These are phyloP conservation scores for Phyllotis vaccarum DNA, from an alignment of 2,797 vertebrate genomes.

Conservation along the genomic window DNA sequence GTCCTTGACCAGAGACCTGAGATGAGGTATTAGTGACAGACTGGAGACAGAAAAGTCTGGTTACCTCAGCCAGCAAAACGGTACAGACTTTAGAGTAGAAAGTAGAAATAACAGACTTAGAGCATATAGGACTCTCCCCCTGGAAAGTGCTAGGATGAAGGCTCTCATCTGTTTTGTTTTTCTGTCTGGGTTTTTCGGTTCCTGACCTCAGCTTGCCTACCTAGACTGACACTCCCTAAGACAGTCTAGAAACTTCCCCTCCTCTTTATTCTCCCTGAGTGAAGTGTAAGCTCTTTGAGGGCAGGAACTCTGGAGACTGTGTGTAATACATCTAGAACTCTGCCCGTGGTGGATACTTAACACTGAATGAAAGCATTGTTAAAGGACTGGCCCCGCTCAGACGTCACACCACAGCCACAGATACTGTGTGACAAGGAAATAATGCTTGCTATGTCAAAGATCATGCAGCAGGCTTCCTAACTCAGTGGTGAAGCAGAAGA, in stretches of 20 bases:
- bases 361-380: not conserved
- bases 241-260: not conserved
- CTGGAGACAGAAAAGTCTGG: not conserved
- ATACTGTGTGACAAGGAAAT: slow-evolving; percentile 3
- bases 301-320: not conserved
- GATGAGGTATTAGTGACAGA: not conserved
- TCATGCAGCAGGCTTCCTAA: not conserved
- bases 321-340: not conserved
- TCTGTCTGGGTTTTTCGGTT: not conserved
- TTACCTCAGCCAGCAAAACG: not conserved
- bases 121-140: not conserved
- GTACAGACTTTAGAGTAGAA: not conserved
- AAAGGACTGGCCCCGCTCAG: not conserved
- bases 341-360: not conserved
- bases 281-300: slow-evolving; percentile 12
- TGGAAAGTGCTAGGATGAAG: not conserved
- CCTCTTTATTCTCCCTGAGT: not conserved
- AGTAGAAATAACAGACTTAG: not conserved
- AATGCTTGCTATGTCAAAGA: not conserved
- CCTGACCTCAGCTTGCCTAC: not conserved
- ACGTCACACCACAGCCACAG: not conserved
- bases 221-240: not conserved
- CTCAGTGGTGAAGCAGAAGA: not conserved
- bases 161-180: not conserved
- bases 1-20: slow-evolving; percentile 54